Base-by-base conservation (phyloP, 2,888 invertebrate species). In the Scaptomyza reducta region DNA sequence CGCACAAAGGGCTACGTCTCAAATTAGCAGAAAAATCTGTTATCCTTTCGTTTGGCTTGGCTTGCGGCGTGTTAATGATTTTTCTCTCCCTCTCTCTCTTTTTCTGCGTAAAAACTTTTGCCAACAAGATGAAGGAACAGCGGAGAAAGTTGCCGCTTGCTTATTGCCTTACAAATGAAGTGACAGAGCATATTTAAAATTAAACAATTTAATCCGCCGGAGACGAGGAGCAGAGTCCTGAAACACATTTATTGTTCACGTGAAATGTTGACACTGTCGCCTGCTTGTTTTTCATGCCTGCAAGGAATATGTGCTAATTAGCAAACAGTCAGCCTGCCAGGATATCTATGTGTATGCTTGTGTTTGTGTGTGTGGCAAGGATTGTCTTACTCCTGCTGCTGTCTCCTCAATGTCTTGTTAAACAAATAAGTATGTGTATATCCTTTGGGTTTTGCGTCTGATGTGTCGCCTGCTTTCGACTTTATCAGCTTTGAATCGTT, bases 41-140 rank as follows among this genome's bases (percentile, higher is more conserved):
- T 89, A 90, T 89, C 89, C 89, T 90, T 89, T 85, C 89, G 83
- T 88, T 86, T 79, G 77, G 81, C 87, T 87, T 82, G 70, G 86
- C 89, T 89, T 89, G 90, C 88, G 89, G 90, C 88, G 90, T 89
- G 90, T 88, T 89, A 90, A 89, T 89, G 90, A 89, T 89, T 90
- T 89, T 86, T 86, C 80, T 59, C 59, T 57, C 29, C 33, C 35
- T 5, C 41, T n/a, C 80, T 59, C 59, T 57, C 29, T 38, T 35
- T 5, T 40, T n/a, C 45, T 16, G 11, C 22, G 31, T 44, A 31
- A 18, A 62, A 72, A 70, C 63, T 74, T 68, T 83, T 80, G 29
- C 59, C 45, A 55, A 27, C 22, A 22, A 22, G 63, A 33, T 6
- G 33, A 33, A 33, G 11, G 31, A 33, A 33, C 33, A 35, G n/a